Evolutionary conservation across 1,140 invertebrate species (phyloP).

Genomic region (Heliconius himera): DNA sequence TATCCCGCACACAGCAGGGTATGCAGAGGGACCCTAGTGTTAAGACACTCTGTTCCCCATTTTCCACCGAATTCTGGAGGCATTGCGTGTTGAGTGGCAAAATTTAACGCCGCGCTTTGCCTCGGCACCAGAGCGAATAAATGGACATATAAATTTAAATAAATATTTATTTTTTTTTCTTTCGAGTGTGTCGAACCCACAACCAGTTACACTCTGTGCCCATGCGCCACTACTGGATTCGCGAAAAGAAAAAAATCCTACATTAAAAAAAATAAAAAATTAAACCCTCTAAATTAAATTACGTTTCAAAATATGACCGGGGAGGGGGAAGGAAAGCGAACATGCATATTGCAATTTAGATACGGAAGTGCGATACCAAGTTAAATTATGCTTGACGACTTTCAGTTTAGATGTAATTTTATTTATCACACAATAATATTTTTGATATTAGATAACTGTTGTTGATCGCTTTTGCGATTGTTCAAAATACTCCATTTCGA

Average conservation of each 20-base stretch:
- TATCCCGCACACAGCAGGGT: too few species aligned
- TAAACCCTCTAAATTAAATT: not conserved
- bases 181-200: too few species aligned
- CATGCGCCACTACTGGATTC: too few species aligned
- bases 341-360: conserved; percentile 73
- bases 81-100: too few species aligned
- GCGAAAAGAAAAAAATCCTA: not conserved
- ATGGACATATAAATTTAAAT: too few species aligned
- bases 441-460: conserved; percentile 35
- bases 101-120: too few species aligned
- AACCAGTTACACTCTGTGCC: too few species aligned
- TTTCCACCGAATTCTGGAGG: too few species aligned
- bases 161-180: too few species aligned
- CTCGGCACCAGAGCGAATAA: too few species aligned
- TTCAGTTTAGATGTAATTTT: conserved; percentile 44
- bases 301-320: not conserved
- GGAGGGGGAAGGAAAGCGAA: conserved; percentile 51
- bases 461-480: conserved; percentile 37
- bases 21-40: too few species aligned
- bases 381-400: conserved; percentile 66
- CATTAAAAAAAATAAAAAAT: not conserved
- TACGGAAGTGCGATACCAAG: conserved; percentile 61
- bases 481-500: conserved; percentile 24
- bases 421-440: conserved; percentile 42
- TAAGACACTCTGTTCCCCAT: too few species aligned